Conservation (phyloP, 2,113 vertebrate species). For the Agapornis roseicollis region DNA sequence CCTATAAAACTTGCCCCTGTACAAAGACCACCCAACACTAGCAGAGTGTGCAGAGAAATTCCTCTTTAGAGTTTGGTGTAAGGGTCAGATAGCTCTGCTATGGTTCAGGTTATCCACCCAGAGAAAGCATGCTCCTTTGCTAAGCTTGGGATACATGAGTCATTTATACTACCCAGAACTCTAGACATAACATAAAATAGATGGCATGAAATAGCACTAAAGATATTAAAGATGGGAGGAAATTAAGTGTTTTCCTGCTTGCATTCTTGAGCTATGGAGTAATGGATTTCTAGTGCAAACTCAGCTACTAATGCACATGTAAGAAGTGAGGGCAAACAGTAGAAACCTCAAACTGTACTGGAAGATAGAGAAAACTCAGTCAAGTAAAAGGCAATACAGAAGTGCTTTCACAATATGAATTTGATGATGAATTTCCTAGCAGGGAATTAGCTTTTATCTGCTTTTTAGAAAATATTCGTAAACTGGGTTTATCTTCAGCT, state of each 20-base stretch:
- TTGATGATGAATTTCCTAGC: neutral
- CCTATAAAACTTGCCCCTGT: constrained; percentile 11
- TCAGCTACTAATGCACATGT: neutral
- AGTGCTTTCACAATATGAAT: neutral
- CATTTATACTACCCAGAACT: constrained; percentile 23
- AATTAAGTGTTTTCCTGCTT: constrained; percentile 19
- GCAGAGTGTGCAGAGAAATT: neutral
- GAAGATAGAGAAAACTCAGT: neutral
- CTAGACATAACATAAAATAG: constrained; percentile 51
- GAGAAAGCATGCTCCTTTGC: neutral
- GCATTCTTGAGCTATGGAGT: constrained; percentile 41
- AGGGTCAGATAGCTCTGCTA: constrained; percentile 12
- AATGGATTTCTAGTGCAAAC: constrained; percentile 25
- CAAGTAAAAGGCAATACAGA: neutral
- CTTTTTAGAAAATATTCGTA: neutral
- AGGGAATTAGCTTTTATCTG: constrained; percentile 14
- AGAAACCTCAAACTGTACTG: neutral
- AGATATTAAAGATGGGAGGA: constrained; percentile 26
- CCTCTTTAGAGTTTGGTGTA: neutral
- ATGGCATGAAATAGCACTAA: constrained; percentile 6
- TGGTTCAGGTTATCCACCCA: constrained; percentile 35
- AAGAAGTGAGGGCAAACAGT: neutral
- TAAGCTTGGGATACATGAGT: constrained; percentile 41
- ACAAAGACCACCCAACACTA: constrained; percentile 18
- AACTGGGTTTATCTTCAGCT: constrained; percentile 29